phyloP scores from a whole-genome alignment of 2,888 invertebrate genomes.

The Epistrophe grossulariae region DNA sequence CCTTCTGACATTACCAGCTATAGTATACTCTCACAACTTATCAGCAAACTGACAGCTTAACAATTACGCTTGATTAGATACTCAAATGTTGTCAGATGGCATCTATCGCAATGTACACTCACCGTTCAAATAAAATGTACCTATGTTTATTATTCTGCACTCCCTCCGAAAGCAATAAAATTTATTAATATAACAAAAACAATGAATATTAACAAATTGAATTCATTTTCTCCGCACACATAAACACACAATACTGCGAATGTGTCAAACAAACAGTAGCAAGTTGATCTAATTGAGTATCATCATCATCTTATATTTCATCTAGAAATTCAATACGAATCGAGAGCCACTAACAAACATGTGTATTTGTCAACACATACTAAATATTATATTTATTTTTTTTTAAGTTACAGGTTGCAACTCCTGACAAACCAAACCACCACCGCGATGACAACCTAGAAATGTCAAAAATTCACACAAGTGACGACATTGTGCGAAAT shows the following conservation, averaged over 20 bases:
- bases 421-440: conserved; percentile 22
- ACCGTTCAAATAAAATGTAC: background rate
- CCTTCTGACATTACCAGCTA: background rate
- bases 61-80: conserved; percentile 50
- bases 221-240: conserved; percentile 25
- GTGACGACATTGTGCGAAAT: conserved; percentile 38
- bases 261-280: conserved; percentile 70
- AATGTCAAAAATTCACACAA: conserved; percentile 70
- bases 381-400: conserved; percentile 40
- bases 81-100: conserved; percentile 40
- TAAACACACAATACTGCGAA: conserved; percentile 26
- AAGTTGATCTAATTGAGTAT: conserved; percentile 68
- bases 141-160: conserved; percentile 7
- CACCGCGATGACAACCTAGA: conserved; percentile 59
- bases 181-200: conserved; percentile 19
- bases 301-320: conserved; percentile 61
- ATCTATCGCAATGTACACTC: background rate
- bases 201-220: conserved; percentile 23
- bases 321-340: conserved; percentile 58
- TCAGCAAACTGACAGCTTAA: conserved; percentile 43
- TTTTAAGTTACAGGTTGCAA: conserved; percentile 18
- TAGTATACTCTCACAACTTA: background rate
- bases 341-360: conserved; percentile 33
- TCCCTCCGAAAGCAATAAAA: background rate
- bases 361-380: conserved; percentile 47